A percentile compares a stretch with the other conserved stretches of the same genome.
These are phyloP conservation scores for Channa striata DNA, from an alignment of 2,797 vertebrate genomes.

Conservation along the genomic window DNA sequence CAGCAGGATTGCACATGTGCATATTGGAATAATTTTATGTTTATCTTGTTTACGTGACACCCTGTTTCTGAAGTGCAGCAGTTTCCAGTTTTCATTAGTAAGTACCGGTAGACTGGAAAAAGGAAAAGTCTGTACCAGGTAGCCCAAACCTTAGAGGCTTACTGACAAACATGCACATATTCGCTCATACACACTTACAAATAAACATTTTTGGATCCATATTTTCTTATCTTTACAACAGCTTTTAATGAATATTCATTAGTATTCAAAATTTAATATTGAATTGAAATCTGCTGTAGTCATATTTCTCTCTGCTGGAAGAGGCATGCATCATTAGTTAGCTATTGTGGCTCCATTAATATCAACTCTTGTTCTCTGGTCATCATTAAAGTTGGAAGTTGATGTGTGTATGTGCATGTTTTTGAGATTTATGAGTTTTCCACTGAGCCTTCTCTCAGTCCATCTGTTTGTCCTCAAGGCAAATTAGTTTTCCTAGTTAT, in stretches of 20 bases:
- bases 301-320: slow-evolving; percentile 41
- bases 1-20: too few species aligned
- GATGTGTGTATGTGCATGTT: slow-evolving; percentile 5
- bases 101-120: not conserved
- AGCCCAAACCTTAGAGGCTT: not conserved
- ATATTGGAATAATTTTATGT: too few species aligned
- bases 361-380: slow-evolving; percentile 13
- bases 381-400: slow-evolving; percentile 26
- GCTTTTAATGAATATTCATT: slow-evolving; percentile 62
- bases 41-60: not conserved
- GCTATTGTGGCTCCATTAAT: slow-evolving; percentile 35
- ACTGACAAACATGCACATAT: slow-evolving; percentile 9
- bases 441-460: slow-evolving; percentile 9
- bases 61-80: not conserved
- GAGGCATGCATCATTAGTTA: slow-evolving; percentile 50
- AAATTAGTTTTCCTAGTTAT: not conserved
- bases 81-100: too few species aligned
- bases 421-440: slow-evolving; percentile 1
- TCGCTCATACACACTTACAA: slow-evolving; percentile 7
- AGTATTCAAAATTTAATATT: too few species aligned
- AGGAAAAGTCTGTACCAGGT: not conserved
- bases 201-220: slow-evolving; percentile 9
- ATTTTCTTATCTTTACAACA: slow-evolving; percentile 38
- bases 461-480: slow-evolving; percentile 45
- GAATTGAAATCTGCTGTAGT: not conserved